A percentile compares a stretch with the other conserved stretches of the same genome.
phyloP scores from a whole-genome alignment of 2,888 invertebrate genomes.

The Drosophila multiciliata region DNA sequence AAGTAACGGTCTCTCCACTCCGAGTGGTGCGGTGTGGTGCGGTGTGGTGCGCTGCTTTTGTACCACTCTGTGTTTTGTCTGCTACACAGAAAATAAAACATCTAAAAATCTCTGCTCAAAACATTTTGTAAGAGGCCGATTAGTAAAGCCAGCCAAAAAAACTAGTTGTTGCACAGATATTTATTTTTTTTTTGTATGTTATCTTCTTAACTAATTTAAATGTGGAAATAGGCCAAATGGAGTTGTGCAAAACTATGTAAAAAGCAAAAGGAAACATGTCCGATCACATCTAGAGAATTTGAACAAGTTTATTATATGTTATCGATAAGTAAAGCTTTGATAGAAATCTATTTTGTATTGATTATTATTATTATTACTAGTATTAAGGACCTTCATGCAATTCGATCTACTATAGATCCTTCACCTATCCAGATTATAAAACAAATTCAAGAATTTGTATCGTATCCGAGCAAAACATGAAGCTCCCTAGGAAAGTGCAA shows the following conservation, averaged over 20 bases:
- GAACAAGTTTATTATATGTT: not conserved
- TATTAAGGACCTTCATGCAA: not conserved
- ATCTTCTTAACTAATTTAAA: not conserved
- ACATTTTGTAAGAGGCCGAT: not conserved
- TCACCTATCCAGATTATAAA: not conserved
- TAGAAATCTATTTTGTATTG: not conserved
- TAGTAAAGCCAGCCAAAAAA: not conserved
- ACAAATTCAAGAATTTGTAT: not conserved
- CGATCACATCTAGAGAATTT: not conserved
- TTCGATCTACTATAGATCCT: not conserved
- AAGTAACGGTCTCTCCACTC: slow-evolving; percentile 24
- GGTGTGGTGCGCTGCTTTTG: not conserved
- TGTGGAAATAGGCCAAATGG: not conserved
- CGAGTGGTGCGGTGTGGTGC: not conserved
- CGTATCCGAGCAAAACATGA: not conserved
- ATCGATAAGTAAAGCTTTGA: not conserved
- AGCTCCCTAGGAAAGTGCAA: not conserved
- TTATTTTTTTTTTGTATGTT: not conserved
- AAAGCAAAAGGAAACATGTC: not conserved
- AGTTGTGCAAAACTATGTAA: not conserved
- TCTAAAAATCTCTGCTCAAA: not conserved
- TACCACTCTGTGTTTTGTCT: not conserved
- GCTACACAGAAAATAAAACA: not conserved
- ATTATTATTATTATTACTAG: not conserved
- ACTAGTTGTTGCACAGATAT: not conserved